These are phyloP conservation scores for Siphlonurus alternatus DNA, from an alignment of 2,888 invertebrate genomes.

Conservation along the genomic window DNA sequence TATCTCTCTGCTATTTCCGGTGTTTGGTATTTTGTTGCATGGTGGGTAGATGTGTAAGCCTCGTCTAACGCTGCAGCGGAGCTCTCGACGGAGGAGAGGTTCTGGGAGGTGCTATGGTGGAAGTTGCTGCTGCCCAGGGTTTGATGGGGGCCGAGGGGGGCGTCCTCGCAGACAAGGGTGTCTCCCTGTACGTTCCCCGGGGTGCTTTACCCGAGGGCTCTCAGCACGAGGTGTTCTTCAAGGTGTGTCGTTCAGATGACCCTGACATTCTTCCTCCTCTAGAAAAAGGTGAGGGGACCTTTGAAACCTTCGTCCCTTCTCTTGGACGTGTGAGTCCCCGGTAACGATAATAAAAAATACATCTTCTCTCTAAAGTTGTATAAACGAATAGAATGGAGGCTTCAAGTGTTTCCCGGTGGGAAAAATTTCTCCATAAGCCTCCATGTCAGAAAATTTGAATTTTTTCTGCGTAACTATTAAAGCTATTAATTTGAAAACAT, in stretches of 20 bases:
- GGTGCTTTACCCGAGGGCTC: conserved; percentile 70
- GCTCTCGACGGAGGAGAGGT: too few relatives aligned
- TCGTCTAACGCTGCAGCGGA: background rate
- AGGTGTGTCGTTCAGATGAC: conserved; percentile 48
- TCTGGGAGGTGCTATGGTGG: too few relatives aligned
- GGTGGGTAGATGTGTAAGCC: background rate
- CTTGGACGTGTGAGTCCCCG: conserved; percentile 1
- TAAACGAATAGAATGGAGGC: too few relatives aligned
- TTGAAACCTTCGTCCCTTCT: background rate
- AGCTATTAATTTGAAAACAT: too few relatives aligned
- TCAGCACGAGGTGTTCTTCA: conserved; percentile 87
- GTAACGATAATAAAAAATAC: too few relatives aligned
- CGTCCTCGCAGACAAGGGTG: conserved; percentile 74
- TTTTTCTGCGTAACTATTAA: too few relatives aligned
- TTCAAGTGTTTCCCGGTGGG: too few relatives aligned
- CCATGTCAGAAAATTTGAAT: too few relatives aligned
- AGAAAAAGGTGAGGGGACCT: conserved; percentile 61
- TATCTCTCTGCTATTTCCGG: too few relatives aligned
- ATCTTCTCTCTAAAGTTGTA: too few relatives aligned
- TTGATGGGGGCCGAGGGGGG: conserved; percentile 66
- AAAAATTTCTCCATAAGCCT: too few relatives aligned
- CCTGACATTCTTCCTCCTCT: conserved; percentile 48
- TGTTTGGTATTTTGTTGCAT: background rate
- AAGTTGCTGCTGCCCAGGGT: conserved; percentile 26
- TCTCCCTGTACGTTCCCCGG: conserved; percentile 73